Percentiles rank a stretch among this genome's conserved stretches.
Conservation (phyloP, 2,888 invertebrate genomes). For the Cosmopolites sordidus region DNA sequence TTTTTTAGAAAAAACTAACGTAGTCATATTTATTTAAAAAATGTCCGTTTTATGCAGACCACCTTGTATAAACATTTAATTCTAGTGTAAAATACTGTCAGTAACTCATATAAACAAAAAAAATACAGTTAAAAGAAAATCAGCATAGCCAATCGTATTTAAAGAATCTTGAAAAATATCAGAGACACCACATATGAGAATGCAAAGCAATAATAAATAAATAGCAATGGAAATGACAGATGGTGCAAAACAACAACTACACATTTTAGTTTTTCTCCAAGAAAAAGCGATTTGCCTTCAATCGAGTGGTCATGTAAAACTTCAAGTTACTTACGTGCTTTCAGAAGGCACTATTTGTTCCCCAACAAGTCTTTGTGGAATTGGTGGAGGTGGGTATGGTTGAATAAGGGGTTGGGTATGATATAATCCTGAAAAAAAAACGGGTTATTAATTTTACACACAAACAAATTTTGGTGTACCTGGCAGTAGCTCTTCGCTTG, state of each 20-base stretch:
- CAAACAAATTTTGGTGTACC: too few relatives aligned
- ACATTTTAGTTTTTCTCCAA: neutral
- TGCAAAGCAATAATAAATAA: neutral
- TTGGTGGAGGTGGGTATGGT: conserved; percentile 62
- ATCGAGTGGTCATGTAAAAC: neutral
- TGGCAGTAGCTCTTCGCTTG: conserved; percentile 51
- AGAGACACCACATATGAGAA: neutral
- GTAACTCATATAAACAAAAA: too few relatives aligned
- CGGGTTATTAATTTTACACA: neutral
- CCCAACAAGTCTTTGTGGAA: conserved; percentile 65
- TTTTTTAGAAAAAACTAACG: too few relatives aligned
- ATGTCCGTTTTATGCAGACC: too few relatives aligned
- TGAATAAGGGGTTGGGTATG: conserved; percentile 66
- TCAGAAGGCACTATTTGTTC: conserved; percentile 70
- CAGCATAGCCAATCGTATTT: too few relatives aligned
- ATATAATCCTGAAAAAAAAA: conserved; percentile 56
- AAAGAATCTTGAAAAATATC: neutral
- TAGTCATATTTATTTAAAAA: too few relatives aligned
- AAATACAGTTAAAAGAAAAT: too few relatives aligned
- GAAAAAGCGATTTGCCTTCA: neutral
- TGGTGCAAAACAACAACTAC: conserved; percentile 14
- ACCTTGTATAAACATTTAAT: too few relatives aligned
- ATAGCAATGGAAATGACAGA: conserved; percentile 11
- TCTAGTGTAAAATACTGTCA: too few relatives aligned
- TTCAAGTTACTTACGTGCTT: conserved; percentile 66